phyloP scores from a whole-genome alignment of 37 sponge, comb jelly and placozoan species.

The Amphimedon queenslandica region DNA sequence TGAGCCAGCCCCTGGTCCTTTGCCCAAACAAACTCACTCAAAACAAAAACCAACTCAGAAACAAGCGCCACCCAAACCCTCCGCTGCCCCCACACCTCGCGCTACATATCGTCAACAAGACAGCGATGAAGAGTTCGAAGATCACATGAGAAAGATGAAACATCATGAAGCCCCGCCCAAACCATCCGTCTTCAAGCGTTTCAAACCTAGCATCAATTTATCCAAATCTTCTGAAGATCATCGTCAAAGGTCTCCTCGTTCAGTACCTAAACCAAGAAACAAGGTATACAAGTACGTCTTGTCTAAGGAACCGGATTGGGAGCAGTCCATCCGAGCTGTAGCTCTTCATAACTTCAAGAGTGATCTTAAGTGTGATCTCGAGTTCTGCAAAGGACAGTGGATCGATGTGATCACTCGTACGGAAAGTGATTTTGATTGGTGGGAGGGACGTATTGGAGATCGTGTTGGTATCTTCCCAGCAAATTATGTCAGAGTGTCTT shows the following conservation, averaged over 20 bases:
- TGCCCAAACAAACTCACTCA: too few species aligned
- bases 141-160: background rate
- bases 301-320: slow-evolving; percentile 62
- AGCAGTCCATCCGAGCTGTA: slow-evolving; percentile 31
- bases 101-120: too few species aligned
- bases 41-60: too few species aligned
- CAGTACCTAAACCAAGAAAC: background rate
- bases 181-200: slow-evolving; percentile 11
- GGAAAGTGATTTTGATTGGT: slow-evolving; percentile 75
- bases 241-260: too few species aligned
- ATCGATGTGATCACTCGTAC: slow-evolving; percentile 81
- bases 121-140: background rate
- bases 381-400: slow-evolving; percentile 82
- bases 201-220: background rate
- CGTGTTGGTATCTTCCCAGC: slow-evolving; percentile 93
- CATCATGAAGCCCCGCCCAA: slow-evolving; percentile 36
- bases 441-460: slow-evolving; percentile 89
- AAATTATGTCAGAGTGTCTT: slow-evolving; percentile 82
- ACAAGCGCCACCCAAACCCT: background rate
- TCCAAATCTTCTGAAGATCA: background rate
- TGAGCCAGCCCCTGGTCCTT: background rate
- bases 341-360: slow-evolving; percentile 73
- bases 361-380: slow-evolving; percentile 83
- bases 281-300: slow-evolving; percentile 26
- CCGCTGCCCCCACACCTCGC: background rate